Base-by-base conservation (phyloP, 2,888 invertebrate genomes). In the Noctua pronuba region DNA sequence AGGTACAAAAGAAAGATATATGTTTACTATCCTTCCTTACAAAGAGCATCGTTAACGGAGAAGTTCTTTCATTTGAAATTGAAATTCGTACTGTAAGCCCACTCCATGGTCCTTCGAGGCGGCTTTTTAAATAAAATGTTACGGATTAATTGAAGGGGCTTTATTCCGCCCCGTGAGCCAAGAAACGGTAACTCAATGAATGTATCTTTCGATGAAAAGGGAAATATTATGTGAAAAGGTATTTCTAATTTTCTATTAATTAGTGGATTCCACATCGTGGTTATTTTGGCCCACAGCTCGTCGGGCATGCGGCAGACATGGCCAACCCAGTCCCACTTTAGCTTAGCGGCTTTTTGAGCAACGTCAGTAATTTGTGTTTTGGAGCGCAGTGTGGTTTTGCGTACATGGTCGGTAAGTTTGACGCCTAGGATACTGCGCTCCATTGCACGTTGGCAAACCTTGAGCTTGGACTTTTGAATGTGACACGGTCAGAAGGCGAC, bases 31-130 rank as follows among this genome's bases (percentile, higher is more conserved):
- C 21, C 1, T 35, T 62, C 10, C 35, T 62, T 21, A 78, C 62
- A 85, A 80, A 83, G 35, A 60, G 77, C 79, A 75, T 89, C 85
- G 86, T 88, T 88, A 89, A 88, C 87, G 75, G 73, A 82, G 82
- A 88, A 84, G 85, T 87, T 80, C 75, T 72, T 78, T 73, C 81
- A 89, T 83, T 91, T 89, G 82, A 88, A 89, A 88, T 87, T 88
- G 84, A 89, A 91, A 91, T 89, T 87, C 58, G 83, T 72, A 82
- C 80, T 83, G 86, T 86, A 88, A 89, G 84, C 82, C 78, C 65
- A 79, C 80, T 86, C 77, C 73, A 77, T 73, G 85, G 83, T 81
- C 71, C 75, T 65, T 60, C 31, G 73, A 82, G 67, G 11, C 74
- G 65, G 71, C 31, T 70, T 79, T 69, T 70, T 66, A 41, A 81